phyloP scores from a whole-genome alignment of 2,888 invertebrate species.

The Drosophila melanocephala region DNA sequence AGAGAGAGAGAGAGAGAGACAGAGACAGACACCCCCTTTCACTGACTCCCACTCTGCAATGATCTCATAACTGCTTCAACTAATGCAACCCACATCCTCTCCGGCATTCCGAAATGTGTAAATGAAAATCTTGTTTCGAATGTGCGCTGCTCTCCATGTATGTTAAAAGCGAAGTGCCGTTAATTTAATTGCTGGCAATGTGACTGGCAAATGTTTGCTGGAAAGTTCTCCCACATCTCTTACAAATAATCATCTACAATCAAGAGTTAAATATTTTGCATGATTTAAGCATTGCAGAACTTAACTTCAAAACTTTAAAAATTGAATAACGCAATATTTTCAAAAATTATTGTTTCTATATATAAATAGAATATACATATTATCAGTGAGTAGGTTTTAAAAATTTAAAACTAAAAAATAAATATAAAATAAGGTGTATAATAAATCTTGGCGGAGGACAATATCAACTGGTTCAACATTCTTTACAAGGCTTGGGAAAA shows the following conservation, averaged over 20 bases:
- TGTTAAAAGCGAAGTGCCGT: slow-evolving; percentile 7
- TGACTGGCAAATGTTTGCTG: slow-evolving; percentile 4
- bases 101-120: slow-evolving; percentile 16
- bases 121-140: slow-evolving; percentile 28
- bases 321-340: neutral
- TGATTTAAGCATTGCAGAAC: neutral
- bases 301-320: neutral
- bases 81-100: neutral
- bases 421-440: no score
- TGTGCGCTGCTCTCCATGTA: neutral
- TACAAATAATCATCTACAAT: slow-evolving; percentile 1
- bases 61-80: slow-evolving; percentile 24
- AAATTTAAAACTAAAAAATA: no score
- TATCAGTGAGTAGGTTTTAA: no score
- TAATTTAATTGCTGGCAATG: slow-evolving; percentile 39
- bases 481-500: neutral
- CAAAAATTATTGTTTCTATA: neutral
- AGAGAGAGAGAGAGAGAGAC: neutral
- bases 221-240: neutral
- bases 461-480: neutral
- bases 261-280: neutral
- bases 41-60: slow-evolving; percentile 27
- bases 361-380: neutral
- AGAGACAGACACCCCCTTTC: neutral
- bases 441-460: neutral